Evolutionary conservation across 64 coral and sea anemone genomes (phyloP).

Genomic region (Trachythela sp.): DNA sequence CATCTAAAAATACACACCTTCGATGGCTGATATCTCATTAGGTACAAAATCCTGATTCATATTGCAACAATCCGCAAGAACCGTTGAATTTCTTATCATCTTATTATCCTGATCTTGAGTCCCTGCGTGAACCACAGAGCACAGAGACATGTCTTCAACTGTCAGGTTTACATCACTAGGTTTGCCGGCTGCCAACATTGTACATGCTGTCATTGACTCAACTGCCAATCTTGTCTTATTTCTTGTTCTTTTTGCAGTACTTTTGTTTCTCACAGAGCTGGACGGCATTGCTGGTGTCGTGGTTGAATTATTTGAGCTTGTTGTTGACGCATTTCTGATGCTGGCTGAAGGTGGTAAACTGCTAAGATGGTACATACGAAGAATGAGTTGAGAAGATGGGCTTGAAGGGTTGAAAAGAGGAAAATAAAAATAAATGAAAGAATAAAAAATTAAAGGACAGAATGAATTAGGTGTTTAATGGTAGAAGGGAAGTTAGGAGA

Average conservation of each 20-base stretch:
- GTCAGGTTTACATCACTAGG: neutral
- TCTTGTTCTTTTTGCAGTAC: neutral
- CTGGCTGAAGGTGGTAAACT: neutral
- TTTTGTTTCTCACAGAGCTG: neutral
- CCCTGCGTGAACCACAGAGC: neutral
- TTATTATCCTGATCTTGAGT: neutral
- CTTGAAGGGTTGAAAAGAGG: no score
- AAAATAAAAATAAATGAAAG: no score
- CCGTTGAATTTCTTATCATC: neutral
- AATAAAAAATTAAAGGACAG: no score
- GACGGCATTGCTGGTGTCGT: neutral
- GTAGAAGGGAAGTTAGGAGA: no score
- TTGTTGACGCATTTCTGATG: neutral
- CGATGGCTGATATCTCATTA: neutral
- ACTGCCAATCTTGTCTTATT: neutral
- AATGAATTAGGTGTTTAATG: no score
- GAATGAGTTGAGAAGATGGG: neutral
- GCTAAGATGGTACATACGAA: neutral
- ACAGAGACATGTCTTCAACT: neutral
- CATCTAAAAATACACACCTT: neutral
- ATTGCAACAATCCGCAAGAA: neutral
- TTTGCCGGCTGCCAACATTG: neutral
- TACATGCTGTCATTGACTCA: neutral
- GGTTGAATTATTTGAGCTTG: neutral
- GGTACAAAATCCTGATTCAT: neutral